Evolutionary conservation across 2,797 vertebrate species (phyloP), one percentile per base, ranked within the genome.

Genomic region (Trematomus bernacchii): DNA sequence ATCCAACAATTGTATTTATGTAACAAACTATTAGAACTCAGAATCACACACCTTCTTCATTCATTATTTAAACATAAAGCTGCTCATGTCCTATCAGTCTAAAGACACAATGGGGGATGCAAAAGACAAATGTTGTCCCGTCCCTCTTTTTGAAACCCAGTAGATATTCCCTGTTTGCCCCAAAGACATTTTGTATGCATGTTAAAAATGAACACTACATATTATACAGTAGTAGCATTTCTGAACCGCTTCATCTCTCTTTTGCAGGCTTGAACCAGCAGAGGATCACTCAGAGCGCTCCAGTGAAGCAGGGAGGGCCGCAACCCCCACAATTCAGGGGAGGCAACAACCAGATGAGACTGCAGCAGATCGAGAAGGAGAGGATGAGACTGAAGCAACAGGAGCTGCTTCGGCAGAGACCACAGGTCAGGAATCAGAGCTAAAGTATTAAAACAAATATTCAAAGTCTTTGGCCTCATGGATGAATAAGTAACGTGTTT

Each of bases 301-400:
- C 98, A 2, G 96, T 95, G 85, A 99, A 99, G 80, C 96, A 95
- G 77, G 96, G 96, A 2, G 95, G 96, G 0, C 96, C 91, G 40
- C 87, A 98, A 80, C 95, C 97, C 59, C 89, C 97, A 63, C 94
- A 92, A 3, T 94, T 97, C 77, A 90, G 98, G 94, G 94, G 95
- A 58, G 85, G 89, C 63, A 94, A 91, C 90, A 94, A 85, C 75
- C 97, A 98, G 93, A 94, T 99, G 94, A 94, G 97, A 59, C 95
- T 99, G 73, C 98, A 99, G 88, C 97, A 99, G 90, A 96, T 99
- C 79, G 98, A 99, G 90, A 99, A 99, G 85, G 98, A 99, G 74
- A 90, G 98, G 55, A 95, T 98, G 83, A 92, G 97, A 76, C 93
- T 98, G 89, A 99, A 99, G 87, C 97, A 98, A 80, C 97, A 99